Conservation (phyloP, 2,888 invertebrate genomes). For the Xestia rhomboidea region DNA sequence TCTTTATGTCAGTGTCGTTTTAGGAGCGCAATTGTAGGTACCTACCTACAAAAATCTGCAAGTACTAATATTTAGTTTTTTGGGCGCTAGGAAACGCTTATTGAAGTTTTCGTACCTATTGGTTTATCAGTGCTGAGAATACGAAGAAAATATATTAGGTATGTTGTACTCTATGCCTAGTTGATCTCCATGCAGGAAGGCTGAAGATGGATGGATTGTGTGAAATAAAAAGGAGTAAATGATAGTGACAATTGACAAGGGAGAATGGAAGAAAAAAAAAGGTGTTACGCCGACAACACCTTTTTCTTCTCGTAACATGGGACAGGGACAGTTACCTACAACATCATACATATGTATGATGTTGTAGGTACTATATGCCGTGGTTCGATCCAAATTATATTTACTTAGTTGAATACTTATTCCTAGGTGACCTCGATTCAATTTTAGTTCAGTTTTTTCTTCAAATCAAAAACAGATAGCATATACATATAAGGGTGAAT, state of each 20-base stretch:
- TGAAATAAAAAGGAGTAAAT: neutral
- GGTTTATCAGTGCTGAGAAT: neutral
- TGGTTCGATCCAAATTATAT: neutral
- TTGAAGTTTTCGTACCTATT: neutral
- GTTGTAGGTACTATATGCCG: neutral
- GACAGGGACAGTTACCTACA: neutral
- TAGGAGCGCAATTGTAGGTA: neutral
- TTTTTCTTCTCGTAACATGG: too few relatives aligned
- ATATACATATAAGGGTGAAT: too few relatives aligned
- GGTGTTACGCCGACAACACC: neutral
- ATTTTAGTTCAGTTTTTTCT: neutral
- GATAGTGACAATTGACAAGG: neutral
- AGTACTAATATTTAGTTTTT: neutral
- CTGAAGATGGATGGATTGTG: neutral
- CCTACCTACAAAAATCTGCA: neutral
- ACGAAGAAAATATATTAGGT: neutral
- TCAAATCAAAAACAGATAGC: too few relatives aligned
- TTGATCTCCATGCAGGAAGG: neutral
- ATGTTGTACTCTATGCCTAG: neutral
- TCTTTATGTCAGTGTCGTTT: constrained; percentile 1
- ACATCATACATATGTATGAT: neutral
- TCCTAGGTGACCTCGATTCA: neutral
- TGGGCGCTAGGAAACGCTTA: neutral
- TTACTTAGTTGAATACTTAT: too few relatives aligned
- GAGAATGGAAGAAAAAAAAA: neutral